Conservation (phyloP, 2,113 vertebrate species). For the Gnathonemus longibarbis region DNA sequence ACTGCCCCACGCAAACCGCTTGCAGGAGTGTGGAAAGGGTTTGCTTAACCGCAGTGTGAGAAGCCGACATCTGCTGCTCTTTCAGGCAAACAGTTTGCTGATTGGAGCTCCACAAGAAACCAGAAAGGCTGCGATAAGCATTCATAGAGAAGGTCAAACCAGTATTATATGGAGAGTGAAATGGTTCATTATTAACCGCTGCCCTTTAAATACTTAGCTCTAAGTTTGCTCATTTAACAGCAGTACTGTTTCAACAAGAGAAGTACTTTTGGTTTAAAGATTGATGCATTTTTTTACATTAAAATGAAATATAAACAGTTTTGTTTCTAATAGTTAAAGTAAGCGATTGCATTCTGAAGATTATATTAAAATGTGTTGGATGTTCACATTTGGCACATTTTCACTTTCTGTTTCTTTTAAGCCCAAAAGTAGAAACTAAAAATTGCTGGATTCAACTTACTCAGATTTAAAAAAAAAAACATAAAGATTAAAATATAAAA, state of each 20-base stretch:
- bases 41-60: conserved; percentile 38
- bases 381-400: not conserved
- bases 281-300: not conserved
- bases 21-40: not conserved
- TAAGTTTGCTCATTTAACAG: not conserved
- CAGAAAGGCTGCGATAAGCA: conserved; percentile 26
- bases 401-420: not conserved
- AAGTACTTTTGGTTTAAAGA: not conserved
- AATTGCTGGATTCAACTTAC: not conserved
- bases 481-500: not conserved
- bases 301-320: not conserved
- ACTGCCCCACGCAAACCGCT: not conserved
- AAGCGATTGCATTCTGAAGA: not conserved
- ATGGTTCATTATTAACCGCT: conserved; percentile 43
- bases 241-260: not conserved
- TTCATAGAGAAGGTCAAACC: conserved; percentile 10
- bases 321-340: not conserved
- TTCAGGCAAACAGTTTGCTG: conserved; percentile 35
- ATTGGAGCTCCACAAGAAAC: conserved; percentile 42
- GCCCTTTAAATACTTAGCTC: not conserved
- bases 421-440: not conserved
- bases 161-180: conserved; percentile 29
- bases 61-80: conserved; percentile 52
- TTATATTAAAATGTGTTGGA: not conserved
- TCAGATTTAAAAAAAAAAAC: not conserved